A percentile compares a stretch with the other conserved stretches of the same genome.
These are phyloP conservation scores for Hydriomena furcata DNA, from an alignment of 2,888 invertebrate species.

Conservation along the genomic window DNA sequence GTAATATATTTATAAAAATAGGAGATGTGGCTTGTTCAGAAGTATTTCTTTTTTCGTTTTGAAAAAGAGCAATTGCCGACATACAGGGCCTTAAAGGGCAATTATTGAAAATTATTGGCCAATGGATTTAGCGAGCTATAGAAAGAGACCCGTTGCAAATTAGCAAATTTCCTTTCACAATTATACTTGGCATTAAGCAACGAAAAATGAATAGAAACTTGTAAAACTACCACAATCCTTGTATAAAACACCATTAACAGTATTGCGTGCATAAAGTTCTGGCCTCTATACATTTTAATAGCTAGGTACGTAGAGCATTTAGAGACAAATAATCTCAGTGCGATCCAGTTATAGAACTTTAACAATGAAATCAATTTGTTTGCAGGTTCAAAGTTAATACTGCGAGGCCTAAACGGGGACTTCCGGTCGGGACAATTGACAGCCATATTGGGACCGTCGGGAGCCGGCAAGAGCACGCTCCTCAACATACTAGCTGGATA, in stretches of 20 bases:
- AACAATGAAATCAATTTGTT: constrained; percentile 39
- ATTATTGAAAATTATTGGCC: too few species aligned
- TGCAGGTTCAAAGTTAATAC: constrained; percentile 90
- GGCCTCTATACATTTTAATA: background rate
- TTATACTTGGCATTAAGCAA: too few species aligned
- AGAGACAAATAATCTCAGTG: constrained; percentile 7
- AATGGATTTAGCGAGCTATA: too few species aligned
- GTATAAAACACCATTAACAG: background rate
- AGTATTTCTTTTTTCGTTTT: too few species aligned
- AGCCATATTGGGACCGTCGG: constrained; percentile 96
- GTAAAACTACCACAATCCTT: too few species aligned
- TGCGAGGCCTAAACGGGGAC: constrained; percentile 91
- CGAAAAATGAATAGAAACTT: too few species aligned
- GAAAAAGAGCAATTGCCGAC: too few species aligned
- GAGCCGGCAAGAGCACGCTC: constrained; percentile 95
- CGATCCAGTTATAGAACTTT: constrained; percentile 12
- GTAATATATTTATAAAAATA: too few species aligned
- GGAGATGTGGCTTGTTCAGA: too few species aligned
- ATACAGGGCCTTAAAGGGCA: too few species aligned
- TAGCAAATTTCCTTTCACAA: too few species aligned
- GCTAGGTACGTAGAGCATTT: background rate
- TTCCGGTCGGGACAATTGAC: constrained; percentile 94
- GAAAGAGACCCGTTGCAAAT: too few species aligned
- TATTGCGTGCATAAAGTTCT: background rate
- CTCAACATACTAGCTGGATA: constrained; percentile 96